phyloP scores from a whole-genome alignment of 1,140 invertebrate genomes.

The Papilio xuthus region DNA sequence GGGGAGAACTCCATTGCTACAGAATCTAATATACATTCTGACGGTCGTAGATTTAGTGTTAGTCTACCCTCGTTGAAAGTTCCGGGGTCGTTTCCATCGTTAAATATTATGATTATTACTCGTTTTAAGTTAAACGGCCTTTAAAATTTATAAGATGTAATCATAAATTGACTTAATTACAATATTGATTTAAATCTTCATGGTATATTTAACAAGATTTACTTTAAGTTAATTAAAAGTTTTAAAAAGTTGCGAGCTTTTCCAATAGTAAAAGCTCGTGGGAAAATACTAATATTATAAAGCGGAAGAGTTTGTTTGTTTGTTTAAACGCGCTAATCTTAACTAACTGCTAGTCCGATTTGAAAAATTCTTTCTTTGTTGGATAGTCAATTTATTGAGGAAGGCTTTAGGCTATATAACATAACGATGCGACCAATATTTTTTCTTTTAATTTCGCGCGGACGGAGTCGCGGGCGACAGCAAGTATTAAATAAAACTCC shows the following conservation, averaged over 20 bases:
- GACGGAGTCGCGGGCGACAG: too few species aligned
- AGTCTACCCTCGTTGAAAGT: neutral
- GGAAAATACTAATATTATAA: too few species aligned
- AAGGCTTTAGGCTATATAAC: too few species aligned
- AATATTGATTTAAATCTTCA: neutral
- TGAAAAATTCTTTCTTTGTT: too few species aligned
- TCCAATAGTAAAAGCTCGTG: neutral
- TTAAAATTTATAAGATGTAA: neutral
- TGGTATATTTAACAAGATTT: neutral
- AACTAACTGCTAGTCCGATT: too few species aligned
- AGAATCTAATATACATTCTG: neutral
- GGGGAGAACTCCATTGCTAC: slow-evolving; percentile 3
- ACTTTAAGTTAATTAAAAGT: neutral
- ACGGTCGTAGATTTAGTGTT: neutral
- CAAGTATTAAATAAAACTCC: neutral
- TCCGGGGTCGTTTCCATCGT: neutral
- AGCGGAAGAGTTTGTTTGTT: too few species aligned
- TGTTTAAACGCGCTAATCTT: too few species aligned
- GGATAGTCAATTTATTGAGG: too few species aligned
- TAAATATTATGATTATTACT: neutral
- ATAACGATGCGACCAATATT: too few species aligned
- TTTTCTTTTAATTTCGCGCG: too few species aligned
- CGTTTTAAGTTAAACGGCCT: neutral
- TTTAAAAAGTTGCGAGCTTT: too few species aligned
- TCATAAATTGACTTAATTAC: neutral